phyloP scores from a whole-genome alignment of 2,888 invertebrate genomes.

The Morpho achilles region DNA sequence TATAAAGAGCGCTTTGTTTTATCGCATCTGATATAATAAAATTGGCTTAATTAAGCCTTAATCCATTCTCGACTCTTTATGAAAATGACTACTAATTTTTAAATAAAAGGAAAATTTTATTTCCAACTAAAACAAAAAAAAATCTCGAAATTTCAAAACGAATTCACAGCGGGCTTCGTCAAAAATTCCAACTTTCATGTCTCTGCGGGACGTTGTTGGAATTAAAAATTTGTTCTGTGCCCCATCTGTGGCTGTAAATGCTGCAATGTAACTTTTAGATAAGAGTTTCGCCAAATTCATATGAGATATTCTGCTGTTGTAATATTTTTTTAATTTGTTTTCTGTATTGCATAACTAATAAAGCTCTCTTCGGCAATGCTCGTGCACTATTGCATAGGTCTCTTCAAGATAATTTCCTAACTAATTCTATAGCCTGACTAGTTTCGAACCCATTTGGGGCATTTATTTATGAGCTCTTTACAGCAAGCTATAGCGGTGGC shows the following conservation, averaged over 20 bases:
- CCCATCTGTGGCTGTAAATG: constrained; percentile 15
- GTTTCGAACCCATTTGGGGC: no score
- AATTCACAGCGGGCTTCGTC: constrained; percentile 16
- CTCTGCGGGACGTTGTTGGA: constrained; percentile 17
- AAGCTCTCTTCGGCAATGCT: background rate
- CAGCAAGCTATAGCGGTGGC: no score
- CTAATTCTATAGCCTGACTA: no score
- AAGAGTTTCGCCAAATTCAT: background rate
- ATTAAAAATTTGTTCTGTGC: constrained; percentile 21
- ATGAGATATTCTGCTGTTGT: background rate
- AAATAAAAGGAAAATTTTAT: constrained; percentile 3
- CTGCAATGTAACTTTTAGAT: constrained; percentile 1
- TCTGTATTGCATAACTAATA: no score
- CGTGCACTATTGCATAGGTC: background rate
- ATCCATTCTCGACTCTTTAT: background rate
- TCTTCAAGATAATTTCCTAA: background rate
- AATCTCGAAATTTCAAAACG: constrained; percentile 15
- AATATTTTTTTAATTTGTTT: background rate
- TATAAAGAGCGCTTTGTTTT: no score
- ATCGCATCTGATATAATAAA: no score
- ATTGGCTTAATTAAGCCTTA: no score
- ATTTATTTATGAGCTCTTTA: no score
- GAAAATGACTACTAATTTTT: constrained; percentile 11
- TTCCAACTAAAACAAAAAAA: constrained; percentile 9
- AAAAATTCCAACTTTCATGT: constrained; percentile 24